Percentiles rank a stretch among this genome's conserved stretches.
phyloP scores from a whole-genome alignment of 2,797 vertebrate species.

The Aplochiton taeniatus region DNA sequence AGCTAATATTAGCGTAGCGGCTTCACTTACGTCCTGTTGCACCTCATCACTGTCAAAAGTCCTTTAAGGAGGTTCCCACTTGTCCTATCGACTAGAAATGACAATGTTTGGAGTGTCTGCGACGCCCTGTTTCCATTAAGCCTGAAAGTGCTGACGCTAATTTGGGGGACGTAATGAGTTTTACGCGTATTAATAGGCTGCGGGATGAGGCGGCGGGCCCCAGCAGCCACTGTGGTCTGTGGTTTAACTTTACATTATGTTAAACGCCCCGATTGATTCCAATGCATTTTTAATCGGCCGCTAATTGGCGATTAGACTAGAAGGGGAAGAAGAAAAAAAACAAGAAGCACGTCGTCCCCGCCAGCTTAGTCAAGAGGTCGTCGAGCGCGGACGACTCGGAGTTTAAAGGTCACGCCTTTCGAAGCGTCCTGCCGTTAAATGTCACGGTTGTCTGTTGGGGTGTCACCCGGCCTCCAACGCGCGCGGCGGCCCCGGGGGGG shows the following conservation, averaged over 20 bases:
- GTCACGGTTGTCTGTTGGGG: constrained; percentile 78
- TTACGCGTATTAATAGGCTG: constrained; percentile 59
- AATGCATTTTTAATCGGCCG: constrained; percentile 78
- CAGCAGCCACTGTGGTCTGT: constrained; percentile 57
- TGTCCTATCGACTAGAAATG: constrained; percentile 61
- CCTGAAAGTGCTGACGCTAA: constrained; percentile 62
- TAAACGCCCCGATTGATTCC: constrained; percentile 76
- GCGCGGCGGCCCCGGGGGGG: constrained; percentile 66
- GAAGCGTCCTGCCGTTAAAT: constrained; percentile 69
- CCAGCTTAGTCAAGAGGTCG: constrained; percentile 48
- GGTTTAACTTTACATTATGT: constrained; percentile 74
- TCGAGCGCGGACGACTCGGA: constrained; percentile 52
- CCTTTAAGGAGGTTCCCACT: constrained; percentile 45
- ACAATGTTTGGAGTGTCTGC: constrained; percentile 56
- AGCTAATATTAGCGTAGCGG: constrained; percentile 70
- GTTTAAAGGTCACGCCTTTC: constrained; percentile 74
- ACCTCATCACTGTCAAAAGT: constrained; percentile 57
- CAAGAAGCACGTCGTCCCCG: constrained; percentile 39
- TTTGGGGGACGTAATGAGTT: constrained; percentile 58
- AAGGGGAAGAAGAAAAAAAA: constrained; percentile 6
- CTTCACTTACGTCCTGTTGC: constrained; percentile 50
- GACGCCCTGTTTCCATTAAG: constrained; percentile 49
- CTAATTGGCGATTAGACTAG: constrained; percentile 77
- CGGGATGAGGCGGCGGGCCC: constrained; percentile 42
- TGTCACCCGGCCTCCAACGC: constrained; percentile 75